Evolutionary conservation across 2,888 invertebrate species (phyloP).

Genomic region (Drosophila merina): DNA sequence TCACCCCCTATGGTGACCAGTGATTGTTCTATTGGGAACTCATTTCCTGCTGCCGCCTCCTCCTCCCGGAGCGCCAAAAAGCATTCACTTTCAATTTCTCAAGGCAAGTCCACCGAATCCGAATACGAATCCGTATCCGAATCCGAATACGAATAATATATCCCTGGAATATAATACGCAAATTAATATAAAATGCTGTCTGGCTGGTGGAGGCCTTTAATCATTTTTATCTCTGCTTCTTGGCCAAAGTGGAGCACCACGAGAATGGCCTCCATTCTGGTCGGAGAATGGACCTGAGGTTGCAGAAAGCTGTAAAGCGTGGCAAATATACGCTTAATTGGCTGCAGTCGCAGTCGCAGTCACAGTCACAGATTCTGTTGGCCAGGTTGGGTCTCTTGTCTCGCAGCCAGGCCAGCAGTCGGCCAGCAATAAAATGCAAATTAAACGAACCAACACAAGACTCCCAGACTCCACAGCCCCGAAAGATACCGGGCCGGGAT

Average conservation of each 20-base stretch:
- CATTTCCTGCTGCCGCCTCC: slow-evolving; percentile 68
- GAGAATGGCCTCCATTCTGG: slow-evolving; percentile 6
- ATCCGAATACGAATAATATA: neutral
- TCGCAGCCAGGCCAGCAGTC: neutral
- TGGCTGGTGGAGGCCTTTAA: slow-evolving; percentile 64
- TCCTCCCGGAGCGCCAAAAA: slow-evolving; percentile 43
- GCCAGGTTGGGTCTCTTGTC: slow-evolving; percentile 7
- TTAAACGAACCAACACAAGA: slow-evolving; percentile 70
- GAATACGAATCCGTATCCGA: too few species aligned
- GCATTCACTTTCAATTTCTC: slow-evolving; percentile 77
- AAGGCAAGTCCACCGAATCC: slow-evolving; percentile 25
- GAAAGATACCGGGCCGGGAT: slow-evolving; percentile 1
- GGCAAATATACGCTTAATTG: slow-evolving; percentile 80
- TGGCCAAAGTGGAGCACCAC: slow-evolving; percentile 67
- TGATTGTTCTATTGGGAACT: slow-evolving; percentile 79
- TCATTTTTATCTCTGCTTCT: slow-evolving; percentile 67
- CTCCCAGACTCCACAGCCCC: neutral
- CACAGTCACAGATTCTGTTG: slow-evolving; percentile 10
- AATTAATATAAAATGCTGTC: slow-evolving; percentile 74
- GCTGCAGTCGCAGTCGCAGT: slow-evolving; percentile 55
- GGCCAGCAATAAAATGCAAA: slow-evolving; percentile 82
- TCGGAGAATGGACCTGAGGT: slow-evolving; percentile 7
- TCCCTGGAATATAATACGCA: slow-evolving; percentile 53
- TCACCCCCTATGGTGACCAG: slow-evolving; percentile 74
- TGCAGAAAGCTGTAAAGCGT: slow-evolving; percentile 73